These are phyloP conservation scores for Chinchilla lanigera DNA, from an alignment of 2,113 vertebrate species.

Conservation along the genomic window DNA sequence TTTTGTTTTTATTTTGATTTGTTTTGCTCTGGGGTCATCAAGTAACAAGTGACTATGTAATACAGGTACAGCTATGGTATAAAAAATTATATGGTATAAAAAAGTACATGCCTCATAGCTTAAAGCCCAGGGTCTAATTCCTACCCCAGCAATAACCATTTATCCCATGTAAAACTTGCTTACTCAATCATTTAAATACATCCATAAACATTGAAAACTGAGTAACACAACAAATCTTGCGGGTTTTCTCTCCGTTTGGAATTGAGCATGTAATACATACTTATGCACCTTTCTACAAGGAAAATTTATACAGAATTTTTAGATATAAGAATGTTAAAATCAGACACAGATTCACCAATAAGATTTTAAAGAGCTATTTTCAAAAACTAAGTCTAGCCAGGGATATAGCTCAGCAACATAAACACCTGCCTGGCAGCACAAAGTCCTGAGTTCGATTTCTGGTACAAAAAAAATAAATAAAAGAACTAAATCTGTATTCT, in stretches of 20 bases:
- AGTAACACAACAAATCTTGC: background rate
- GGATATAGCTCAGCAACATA: no score
- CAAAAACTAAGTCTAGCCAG: background rate
- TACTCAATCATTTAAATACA: background rate
- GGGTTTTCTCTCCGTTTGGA: background rate
- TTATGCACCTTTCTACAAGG: background rate
- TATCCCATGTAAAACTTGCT: background rate
- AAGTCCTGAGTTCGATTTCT: no score
- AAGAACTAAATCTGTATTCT: background rate
- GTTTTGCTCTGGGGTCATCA: background rate
- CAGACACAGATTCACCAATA: background rate
- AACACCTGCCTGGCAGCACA: no score
- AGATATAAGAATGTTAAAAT: background rate
- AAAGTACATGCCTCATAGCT: background rate
- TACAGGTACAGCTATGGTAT: background rate
- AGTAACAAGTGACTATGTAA: background rate
- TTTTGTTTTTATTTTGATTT: background rate
- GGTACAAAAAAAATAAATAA: no score
- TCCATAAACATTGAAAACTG: background rate
- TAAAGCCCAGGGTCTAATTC: background rate
- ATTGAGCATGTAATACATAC: background rate
- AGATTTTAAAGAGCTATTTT: background rate
- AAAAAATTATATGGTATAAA: background rate
- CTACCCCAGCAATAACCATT: background rate
- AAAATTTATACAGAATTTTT: background rate